A percentile compares a stretch with the other conserved stretches of the same genome.
Conservation (phyloP, 2,797 vertebrate species). For the Pogonophryne albipinna region DNA sequence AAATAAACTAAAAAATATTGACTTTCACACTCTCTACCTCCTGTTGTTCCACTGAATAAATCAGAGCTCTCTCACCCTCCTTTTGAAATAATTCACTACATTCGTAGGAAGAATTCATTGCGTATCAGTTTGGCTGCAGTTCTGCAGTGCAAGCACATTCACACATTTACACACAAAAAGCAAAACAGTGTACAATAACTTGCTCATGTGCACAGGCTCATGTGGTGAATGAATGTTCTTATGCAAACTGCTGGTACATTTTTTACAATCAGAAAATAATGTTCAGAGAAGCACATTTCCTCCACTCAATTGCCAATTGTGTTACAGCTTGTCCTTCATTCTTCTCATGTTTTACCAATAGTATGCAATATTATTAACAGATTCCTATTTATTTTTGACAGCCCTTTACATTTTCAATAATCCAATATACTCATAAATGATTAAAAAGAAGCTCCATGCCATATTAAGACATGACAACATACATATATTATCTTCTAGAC, state of each 20-base stretch:
- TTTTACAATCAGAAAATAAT: neutral
- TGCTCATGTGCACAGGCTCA: slow-evolving; percentile 12
- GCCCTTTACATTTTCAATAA: too few species aligned
- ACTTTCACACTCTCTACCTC: slow-evolving; percentile 65
- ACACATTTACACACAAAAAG: slow-evolving; percentile 9
- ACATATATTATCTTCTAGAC: neutral
- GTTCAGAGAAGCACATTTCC: neutral
- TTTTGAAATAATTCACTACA: slow-evolving; percentile 44
- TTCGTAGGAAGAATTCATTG: slow-evolving; percentile 54
- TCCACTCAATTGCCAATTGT: neutral
- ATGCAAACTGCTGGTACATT: neutral
- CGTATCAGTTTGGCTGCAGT: slow-evolving; percentile 44
- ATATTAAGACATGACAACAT: neutral
- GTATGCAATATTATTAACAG: neutral
- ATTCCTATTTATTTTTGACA: too few species aligned
- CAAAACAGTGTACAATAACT: neutral
- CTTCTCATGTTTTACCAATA: neutral
- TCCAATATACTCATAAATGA: too few species aligned
- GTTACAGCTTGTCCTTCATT: neutral
- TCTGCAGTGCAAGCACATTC: slow-evolving; percentile 23
- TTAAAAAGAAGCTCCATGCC: too few species aligned
- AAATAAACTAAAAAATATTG: slow-evolving; percentile 74
- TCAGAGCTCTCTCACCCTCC: slow-evolving; percentile 26
- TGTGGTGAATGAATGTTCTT: slow-evolving; percentile 12
- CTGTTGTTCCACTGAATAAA: slow-evolving; percentile 69